A percentile compares a stretch with the other conserved stretches of the same genome.
phyloP scores from a whole-genome alignment of 2,888 invertebrate species.

The Hylaea fasciaria region DNA sequence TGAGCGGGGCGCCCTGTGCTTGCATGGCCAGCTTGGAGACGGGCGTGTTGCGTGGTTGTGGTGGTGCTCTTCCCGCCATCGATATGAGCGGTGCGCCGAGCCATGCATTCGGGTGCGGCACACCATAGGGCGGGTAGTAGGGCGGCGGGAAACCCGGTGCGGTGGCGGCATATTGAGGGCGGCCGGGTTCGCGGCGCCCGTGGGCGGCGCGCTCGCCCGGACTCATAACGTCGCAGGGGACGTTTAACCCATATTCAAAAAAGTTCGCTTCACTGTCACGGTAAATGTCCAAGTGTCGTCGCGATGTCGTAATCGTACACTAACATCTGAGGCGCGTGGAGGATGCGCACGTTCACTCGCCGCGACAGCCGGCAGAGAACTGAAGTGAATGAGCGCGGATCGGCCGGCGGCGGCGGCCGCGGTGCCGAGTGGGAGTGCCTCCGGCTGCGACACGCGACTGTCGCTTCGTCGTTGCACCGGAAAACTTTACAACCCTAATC shows the following conservation, averaged over 20 bases:
- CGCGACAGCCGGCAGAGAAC: slow-evolving; percentile 79
- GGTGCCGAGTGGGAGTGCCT: slow-evolving; percentile 74
- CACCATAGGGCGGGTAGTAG: slow-evolving; percentile 81
- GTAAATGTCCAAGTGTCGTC: slow-evolving; percentile 73
- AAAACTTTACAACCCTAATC: slow-evolving; percentile 81
- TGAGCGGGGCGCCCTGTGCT: slow-evolving; percentile 93
- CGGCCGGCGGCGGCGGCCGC: slow-evolving; percentile 70
- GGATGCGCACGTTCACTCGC: slow-evolving; percentile 72
- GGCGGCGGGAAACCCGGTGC: slow-evolving; percentile 82
- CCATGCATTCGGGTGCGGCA: slow-evolving; percentile 87
- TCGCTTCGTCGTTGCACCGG: slow-evolving; percentile 70
- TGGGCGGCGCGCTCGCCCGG: slow-evolving; percentile 84
- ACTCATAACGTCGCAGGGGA: slow-evolving; percentile 77
- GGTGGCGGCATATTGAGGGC: slow-evolving; percentile 80
- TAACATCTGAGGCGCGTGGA: slow-evolving; percentile 77
- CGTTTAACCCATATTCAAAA: slow-evolving; percentile 90
- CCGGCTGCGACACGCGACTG: slow-evolving; percentile 69
- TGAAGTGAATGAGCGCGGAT: slow-evolving; percentile 79
- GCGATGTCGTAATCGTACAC: slow-evolving; percentile 83
- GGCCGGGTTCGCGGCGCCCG: slow-evolving; percentile 83
- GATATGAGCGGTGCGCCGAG: slow-evolving; percentile 93
- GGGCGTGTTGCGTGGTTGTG: slow-evolving; percentile 76
- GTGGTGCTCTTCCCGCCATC: slow-evolving; percentile 87
- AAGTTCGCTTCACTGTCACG: slow-evolving; percentile 79
- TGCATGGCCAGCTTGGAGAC: slow-evolving; percentile 92